Conservation (phyloP, 2,888 invertebrate species). For the Eupithecia subumbrata region DNA sequence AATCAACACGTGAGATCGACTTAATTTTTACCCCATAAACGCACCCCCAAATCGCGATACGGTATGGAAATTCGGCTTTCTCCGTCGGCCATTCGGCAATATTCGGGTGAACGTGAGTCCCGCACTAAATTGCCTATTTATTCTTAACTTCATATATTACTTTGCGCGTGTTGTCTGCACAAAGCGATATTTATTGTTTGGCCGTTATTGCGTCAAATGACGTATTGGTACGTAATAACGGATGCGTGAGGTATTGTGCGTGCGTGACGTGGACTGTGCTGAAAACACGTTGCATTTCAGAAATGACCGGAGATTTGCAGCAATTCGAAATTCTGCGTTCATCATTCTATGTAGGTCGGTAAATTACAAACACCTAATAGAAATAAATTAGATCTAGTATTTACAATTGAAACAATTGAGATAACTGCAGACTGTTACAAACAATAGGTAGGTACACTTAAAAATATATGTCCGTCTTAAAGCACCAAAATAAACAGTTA, state of each 20-base stretch:
- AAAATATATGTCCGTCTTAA: neutral
- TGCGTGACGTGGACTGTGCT: constrained; percentile 56
- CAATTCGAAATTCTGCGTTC: neutral
- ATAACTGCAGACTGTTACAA: too few relatives aligned
- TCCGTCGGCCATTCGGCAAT: constrained; percentile 82
- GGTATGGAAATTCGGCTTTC: constrained; percentile 79
- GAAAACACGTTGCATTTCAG: constrained; percentile 4
- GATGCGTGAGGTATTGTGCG: constrained; percentile 68
- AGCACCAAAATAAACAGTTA: neutral
- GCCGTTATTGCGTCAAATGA: constrained; percentile 83
- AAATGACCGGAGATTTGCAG: neutral
- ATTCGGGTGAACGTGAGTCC: constrained; percentile 80
- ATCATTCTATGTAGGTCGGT: neutral
- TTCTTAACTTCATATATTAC: constrained; percentile 85
- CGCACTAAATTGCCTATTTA: constrained; percentile 84
- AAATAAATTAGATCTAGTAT: too few relatives aligned
- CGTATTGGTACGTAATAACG: constrained; percentile 78
- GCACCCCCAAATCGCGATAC: constrained; percentile 81
- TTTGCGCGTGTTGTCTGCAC: constrained; percentile 84
- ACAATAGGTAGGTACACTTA: neutral
- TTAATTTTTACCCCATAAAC: constrained; percentile 84
- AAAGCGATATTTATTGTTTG: constrained; percentile 84
- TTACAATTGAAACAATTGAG: too few relatives aligned
- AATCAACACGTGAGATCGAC: constrained; percentile 73
- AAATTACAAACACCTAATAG: too few relatives aligned